Evolutionary conservation across 2,797 vertebrate species (phyloP), one percentile per base, ranked within the genome.

Genomic region (Botia almorhae): DNA sequence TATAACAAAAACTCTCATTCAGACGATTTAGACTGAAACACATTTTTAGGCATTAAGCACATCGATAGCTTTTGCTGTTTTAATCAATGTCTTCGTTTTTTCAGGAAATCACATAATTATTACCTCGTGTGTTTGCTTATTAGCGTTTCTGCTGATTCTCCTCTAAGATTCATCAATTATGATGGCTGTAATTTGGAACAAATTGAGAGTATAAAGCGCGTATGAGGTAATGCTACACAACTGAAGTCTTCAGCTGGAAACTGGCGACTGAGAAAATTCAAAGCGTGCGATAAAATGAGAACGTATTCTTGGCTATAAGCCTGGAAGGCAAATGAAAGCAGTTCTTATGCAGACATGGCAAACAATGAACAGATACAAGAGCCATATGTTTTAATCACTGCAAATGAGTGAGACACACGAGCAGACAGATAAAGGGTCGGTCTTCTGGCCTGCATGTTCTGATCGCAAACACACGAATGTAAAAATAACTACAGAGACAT

Each of bases 211-310:
- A 65, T 16, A 75, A 65, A 53, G 29, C 53, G 8, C 12, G 10
- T 2, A 16, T 63, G 39, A 61, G 58, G 58, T 48, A 43, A 63
- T 48, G 53, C 61, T 36, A 23, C 14, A 53, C 43, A 46, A 46
- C 69, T 50, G 7, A 53, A 39, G 56, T 39, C 74, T 63, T 26
- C 64, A 43, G 53, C 60, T 75, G 26, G 46, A 82, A 71, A 77
- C 61, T 50, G 48, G 79, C 85, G 88, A 88, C 89, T 87, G 26
- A 67, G 36, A 85, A 89, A 87, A 91, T 90, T 91, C 80, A 89
- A 90, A 90, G 87, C 84, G 78, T 46, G 67, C 80, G 14, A 46
- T n/a, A 64, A 85, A 74, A 84, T 65, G 67, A 86, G 88, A 88
- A 83, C 60, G 72, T 82, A 26, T 21, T 79, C 69, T 85, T 89